Evolutionary conservation across 2,113 vertebrate species (phyloP).

Genomic region (Grus americana): DNA sequence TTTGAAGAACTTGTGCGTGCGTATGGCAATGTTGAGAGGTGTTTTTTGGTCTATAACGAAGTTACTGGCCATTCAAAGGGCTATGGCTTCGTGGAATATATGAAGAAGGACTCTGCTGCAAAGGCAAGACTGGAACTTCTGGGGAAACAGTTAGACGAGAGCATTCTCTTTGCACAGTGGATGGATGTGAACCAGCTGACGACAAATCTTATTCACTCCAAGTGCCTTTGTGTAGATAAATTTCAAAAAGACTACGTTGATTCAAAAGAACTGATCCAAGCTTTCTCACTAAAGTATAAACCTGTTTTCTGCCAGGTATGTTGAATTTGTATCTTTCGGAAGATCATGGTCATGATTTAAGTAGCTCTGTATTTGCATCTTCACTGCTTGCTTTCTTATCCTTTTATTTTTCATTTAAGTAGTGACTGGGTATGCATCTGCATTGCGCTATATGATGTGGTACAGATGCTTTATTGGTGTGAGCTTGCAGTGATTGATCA

Average conservation of each 20-base stretch:
- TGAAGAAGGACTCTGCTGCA: constrained; percentile 98
- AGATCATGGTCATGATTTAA: accelerated
- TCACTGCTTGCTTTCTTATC: not conserved
- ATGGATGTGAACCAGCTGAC: constrained; percentile 94
- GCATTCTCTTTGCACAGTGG: constrained; percentile 94
- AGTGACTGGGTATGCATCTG: not conserved
- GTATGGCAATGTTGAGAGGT: constrained; percentile 94
- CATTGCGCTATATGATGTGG: not conserved
- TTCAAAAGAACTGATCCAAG: constrained; percentile 84
- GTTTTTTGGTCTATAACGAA: constrained; percentile 94
- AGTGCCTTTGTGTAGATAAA: constrained; percentile 93
- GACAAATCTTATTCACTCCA: constrained; percentile 91
- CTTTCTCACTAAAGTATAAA: constrained; percentile 88
- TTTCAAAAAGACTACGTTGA: constrained; percentile 84
- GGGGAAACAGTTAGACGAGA: constrained; percentile 85
- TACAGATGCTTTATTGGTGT: not conserved
- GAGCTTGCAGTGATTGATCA: not conserved
- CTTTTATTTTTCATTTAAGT: not conserved
- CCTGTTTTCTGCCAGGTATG: constrained; percentile 96
- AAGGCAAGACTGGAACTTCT: constrained; percentile 91
- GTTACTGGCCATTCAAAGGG: constrained; percentile 91
- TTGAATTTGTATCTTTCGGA: not conserved
- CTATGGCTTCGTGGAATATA: constrained; percentile 98
- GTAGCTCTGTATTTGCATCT: not conserved
- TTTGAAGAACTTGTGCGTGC: constrained; percentile 93